Evolutionary conservation across 2,113 vertebrate species (phyloP).

Genomic region (Marmota flaviventris): DNA sequence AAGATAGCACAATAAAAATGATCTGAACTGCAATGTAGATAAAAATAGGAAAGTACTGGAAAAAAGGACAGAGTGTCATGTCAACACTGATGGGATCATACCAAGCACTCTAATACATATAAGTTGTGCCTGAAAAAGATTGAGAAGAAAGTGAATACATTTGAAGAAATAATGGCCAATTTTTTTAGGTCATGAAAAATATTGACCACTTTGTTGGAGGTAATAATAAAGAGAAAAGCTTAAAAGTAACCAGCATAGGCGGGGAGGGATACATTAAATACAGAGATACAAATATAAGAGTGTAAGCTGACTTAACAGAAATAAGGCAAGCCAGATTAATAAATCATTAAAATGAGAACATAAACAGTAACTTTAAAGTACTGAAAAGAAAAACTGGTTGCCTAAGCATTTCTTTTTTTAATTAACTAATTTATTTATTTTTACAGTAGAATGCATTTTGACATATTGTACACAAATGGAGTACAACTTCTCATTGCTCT

Average conservation of each 20-base stretch:
- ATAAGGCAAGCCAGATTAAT: neutral
- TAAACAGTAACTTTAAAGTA: neutral
- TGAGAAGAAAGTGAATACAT: neutral
- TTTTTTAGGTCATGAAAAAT: neutral
- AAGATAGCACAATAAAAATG: neutral
- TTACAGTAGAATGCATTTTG: no score
- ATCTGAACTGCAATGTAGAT: neutral
- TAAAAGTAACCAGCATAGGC: neutral
- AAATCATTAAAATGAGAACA: neutral
- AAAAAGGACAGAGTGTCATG: neutral
- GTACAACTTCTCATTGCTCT: no score
- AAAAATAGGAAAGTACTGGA: neutral
- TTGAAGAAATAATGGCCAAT: neutral
- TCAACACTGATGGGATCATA: neutral
- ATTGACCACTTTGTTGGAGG: neutral
- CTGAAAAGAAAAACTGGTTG: neutral
- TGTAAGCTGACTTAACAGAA: neutral
- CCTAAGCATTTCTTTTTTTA: neutral
- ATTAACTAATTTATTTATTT: no score
- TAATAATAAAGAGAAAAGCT: neutral
- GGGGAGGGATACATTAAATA: neutral
- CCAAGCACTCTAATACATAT: neutral
- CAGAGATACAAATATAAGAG: neutral
- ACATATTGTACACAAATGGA: no score
- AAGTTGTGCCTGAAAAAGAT: neutral